Conservation (phyloP, 2,797 vertebrate genomes). For the Hoplostethus atlanticus region DNA sequence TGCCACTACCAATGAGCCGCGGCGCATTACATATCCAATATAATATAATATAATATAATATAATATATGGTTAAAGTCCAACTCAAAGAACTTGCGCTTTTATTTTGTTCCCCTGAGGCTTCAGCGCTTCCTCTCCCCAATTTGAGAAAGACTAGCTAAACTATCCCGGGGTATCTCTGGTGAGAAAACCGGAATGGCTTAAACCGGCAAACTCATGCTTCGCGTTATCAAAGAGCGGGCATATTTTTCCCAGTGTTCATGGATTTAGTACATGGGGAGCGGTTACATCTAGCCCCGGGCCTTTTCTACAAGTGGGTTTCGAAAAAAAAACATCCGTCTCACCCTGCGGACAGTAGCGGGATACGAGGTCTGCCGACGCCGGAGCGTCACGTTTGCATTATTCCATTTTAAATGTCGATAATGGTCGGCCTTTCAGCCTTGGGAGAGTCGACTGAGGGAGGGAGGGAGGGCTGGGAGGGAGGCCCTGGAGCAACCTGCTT, state of each 20-base stretch:
- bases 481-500: slow-evolving; percentile 29
- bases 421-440: slow-evolving; percentile 48
- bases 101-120: not conserved
- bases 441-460: slow-evolving; percentile 36
- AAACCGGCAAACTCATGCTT: slow-evolving; percentile 11
- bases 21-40: slow-evolving; percentile 13
- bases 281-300: slow-evolving; percentile 35
- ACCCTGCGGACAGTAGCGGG: slow-evolving; percentile 37
- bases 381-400: slow-evolving; percentile 59
- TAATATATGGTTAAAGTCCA: slow-evolving; percentile 17
- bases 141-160: slow-evolving; percentile 16
- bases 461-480: slow-evolving; percentile 12
- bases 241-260: slow-evolving; percentile 21
- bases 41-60: not conserved
- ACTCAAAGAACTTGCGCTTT: slow-evolving; percentile 4
- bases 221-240: slow-evolving; percentile 1
- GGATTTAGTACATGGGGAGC: slow-evolving; percentile 15
- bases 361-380: slow-evolving; percentile 40
- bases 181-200: slow-evolving; percentile 20
- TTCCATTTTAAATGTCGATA: slow-evolving; percentile 71
- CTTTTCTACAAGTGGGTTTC: slow-evolving; percentile 29
- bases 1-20: slow-evolving; percentile 1
- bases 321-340: slow-evolving; percentile 48
- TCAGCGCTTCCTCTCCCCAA: slow-evolving; percentile 15
- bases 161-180: slow-evolving; percentile 4